phyloP scores from a whole-genome alignment of 2,797 vertebrate species.

The Coracias cyanogaster region DNA sequence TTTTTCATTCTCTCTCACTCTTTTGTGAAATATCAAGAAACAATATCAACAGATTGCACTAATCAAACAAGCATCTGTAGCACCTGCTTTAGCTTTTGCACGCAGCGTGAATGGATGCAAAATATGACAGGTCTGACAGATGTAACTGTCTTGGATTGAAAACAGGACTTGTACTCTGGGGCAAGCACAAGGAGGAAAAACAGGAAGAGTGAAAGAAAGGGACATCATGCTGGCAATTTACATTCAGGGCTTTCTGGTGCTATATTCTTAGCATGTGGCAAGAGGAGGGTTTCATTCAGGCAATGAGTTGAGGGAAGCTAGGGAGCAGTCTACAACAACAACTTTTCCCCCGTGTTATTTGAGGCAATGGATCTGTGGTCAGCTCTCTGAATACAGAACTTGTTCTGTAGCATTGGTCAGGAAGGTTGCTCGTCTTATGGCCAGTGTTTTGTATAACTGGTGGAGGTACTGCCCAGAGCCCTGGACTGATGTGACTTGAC shows the following conservation, averaged over 20 bases:
- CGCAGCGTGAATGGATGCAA: background rate
- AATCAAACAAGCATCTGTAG: slow-evolving; percentile 35
- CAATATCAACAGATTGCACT: slow-evolving; percentile 14
- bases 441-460: background rate
- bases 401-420: background rate
- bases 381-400: background rate
- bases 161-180: background rate
- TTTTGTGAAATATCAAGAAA: slow-evolving; percentile 22
- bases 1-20: background rate
- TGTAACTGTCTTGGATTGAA: background rate
- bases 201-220: background rate
- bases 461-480: background rate
- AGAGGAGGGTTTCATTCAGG: background rate
- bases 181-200: background rate
- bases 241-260: background rate
- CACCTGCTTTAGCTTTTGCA: slow-evolving; percentile 19
- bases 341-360: rapidly evolving
- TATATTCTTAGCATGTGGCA: background rate
- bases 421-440: background rate
- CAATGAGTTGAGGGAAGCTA: background rate
- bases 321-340: rapidly evolving
- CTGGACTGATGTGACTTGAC: background rate
- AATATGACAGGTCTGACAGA: background rate
- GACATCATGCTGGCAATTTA: background rate
- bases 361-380: background rate